Base-by-base conservation (phyloP, 2,888 invertebrate species). In the Marronus borbonicus region DNA sequence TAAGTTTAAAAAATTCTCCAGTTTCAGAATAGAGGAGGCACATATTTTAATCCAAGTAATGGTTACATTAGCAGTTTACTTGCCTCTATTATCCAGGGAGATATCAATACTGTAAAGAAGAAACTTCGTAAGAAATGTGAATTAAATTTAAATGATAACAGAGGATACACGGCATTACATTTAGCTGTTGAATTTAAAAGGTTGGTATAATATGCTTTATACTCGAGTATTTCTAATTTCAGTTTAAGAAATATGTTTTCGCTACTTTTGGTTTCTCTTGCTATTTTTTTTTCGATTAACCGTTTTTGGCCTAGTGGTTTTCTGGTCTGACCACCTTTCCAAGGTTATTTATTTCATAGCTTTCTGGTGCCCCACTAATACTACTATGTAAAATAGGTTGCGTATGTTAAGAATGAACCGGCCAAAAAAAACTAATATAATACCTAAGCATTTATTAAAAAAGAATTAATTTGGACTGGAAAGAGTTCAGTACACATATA, bases 161-260 rank as follows among this genome's bases (percentile, higher is more conserved):
- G 72, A 24, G 72, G 72, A n/a, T 58, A 58, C 20, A 72, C 58
- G 10, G 72, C 72, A 58, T 72, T 72, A 72, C 72, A 72, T 20
- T 36, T 72, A 58, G 72, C 72, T 58, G 58, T 72, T 36, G 72
- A 72, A 72, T 55, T 28, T 20, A 60, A 58, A 36, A 55, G 72
- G 72, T 72, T 39, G 31, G 58, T 39, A 58, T 12, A 28, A 14
- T 24, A 28, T 24, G 12, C 7, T 62, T 20, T 28, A 5, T 36
- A 36, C 5, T 5, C 31, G 28, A 28, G 20, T 44, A 44, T 12
- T 44, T 44, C 14, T 14, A 44, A 36, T 36, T 31, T 44, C 44
- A 44, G 1, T 44, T 44, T 8, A 64, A 64, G 2, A n/a, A 55
- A 55, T 55, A 55, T 17, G 14, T 55, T 50, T 50, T n/a, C 10